A percentile compares a stretch with the other conserved stretches of the same genome.
Evolutionary conservation across 1,140 invertebrate genomes (phyloP).

Genomic region (Andricus grossulariae): DNA sequence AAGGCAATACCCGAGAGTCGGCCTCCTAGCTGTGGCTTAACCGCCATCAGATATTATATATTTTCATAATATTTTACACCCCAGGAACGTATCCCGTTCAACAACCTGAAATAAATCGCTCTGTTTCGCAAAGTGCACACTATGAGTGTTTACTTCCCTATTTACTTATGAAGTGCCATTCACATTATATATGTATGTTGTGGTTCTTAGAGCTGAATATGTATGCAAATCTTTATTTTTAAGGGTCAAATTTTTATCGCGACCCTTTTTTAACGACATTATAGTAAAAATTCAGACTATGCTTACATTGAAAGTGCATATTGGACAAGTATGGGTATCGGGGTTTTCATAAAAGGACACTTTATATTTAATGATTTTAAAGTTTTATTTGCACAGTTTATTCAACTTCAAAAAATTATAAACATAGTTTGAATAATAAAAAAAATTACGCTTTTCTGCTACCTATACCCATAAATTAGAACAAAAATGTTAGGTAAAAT

Average conservation of each 20-base stretch:
- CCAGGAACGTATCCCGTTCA: slow-evolving; percentile 47
- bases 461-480: no score
- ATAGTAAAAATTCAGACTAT: no score
- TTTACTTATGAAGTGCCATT: slow-evolving; percentile 36
- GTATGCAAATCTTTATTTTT: background rate
- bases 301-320: no score
- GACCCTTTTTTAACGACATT: background rate
- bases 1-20: slow-evolving; percentile 41
- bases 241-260: background rate
- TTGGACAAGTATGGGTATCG: no score
- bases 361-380: no score
- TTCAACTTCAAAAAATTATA: no score
- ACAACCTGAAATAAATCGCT: slow-evolving; percentile 32
- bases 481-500: no score
- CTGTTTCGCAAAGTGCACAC: slow-evolving; percentile 8
- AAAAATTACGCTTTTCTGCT: no score
- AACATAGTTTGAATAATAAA: no score
- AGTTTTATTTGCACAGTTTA: no score
- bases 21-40: slow-evolving; percentile 53
- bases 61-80: slow-evolving; percentile 65
- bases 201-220: background rate
- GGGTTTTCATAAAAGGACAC: no score
- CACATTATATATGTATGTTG: background rate
- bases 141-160: background rate
- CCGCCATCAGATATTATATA: slow-evolving; percentile 61